phyloP scores from a whole-genome alignment of 2,797 vertebrate species.

The Phataginus tricuspis region DNA sequence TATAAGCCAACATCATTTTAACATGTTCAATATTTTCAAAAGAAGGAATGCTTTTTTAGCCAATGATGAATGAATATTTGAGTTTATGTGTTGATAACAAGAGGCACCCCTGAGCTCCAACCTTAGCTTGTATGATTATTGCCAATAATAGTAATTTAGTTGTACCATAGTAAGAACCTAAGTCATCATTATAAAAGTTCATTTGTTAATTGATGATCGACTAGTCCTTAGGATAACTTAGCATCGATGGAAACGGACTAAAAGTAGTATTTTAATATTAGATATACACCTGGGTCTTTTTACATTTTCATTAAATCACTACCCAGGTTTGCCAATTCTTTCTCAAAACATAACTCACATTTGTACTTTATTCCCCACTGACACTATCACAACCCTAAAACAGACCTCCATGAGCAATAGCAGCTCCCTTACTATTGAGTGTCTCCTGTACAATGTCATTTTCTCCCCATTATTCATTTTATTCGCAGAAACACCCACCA shows the following conservation, averaged over 20 bases:
- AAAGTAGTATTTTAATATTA: neutral
- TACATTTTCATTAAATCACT: neutral
- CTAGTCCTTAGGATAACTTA: neutral
- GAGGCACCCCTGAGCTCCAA: neutral
- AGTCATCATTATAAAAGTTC: neutral
- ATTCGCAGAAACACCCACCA: neutral
- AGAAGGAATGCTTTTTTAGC: neutral
- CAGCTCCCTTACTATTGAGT: neutral
- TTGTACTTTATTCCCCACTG: neutral
- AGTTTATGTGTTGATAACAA: neutral
- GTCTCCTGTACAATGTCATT: neutral
- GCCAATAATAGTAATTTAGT: neutral
- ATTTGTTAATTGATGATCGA: neutral
- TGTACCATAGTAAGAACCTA: neutral
- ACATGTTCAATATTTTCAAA: neutral
- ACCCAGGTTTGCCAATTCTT: neutral
- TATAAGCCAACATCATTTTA: neutral
- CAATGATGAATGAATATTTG: neutral
- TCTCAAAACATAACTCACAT: slow-evolving; percentile 37
- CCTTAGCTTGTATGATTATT: neutral
- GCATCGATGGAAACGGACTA: neutral
- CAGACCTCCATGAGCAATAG: neutral
- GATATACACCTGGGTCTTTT: neutral
- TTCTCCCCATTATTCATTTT: neutral
- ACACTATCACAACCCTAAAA: neutral